These are phyloP conservation scores for Eulacestoma nigropectus DNA, from an alignment of 2,113 vertebrate genomes.

Conservation along the genomic window DNA sequence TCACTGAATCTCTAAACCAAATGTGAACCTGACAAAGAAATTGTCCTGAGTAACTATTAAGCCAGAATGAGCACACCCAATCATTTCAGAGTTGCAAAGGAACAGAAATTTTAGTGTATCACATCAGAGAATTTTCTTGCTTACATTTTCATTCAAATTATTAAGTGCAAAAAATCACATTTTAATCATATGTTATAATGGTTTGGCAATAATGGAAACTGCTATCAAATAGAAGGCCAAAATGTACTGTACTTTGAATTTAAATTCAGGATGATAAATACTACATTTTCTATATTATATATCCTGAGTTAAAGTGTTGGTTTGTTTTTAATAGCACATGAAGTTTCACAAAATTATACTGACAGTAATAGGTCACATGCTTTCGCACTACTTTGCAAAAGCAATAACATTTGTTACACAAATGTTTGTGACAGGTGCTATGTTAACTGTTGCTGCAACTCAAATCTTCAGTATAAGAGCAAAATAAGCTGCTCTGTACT, in stretches of 20 bases:
- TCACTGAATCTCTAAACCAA: neutral
- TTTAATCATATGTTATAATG: neutral
- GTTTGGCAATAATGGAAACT: neutral
- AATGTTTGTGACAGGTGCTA: neutral
- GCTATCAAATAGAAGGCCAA: neutral
- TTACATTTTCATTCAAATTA: neutral
- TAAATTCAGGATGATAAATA: neutral
- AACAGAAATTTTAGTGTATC: neutral
- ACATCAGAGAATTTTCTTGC: neutral
- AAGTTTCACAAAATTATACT: neutral
- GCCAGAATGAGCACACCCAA: neutral
- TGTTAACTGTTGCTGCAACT: neutral
- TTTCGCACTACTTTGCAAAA: neutral
- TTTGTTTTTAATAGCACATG: neutral
- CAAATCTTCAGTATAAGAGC: neutral
- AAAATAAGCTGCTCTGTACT: neutral
- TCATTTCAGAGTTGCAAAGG: neutral
- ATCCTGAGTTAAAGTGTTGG: neutral
- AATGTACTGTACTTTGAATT: neutral
- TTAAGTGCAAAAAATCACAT: neutral
- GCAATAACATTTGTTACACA: neutral
- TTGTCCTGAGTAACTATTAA: neutral
- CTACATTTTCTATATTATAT: neutral
- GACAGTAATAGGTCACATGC: neutral
- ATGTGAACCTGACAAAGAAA: neutral